Evolutionary conservation across 2,113 vertebrate species (phyloP).

Genomic region (Meriones unguiculatus): DNA sequence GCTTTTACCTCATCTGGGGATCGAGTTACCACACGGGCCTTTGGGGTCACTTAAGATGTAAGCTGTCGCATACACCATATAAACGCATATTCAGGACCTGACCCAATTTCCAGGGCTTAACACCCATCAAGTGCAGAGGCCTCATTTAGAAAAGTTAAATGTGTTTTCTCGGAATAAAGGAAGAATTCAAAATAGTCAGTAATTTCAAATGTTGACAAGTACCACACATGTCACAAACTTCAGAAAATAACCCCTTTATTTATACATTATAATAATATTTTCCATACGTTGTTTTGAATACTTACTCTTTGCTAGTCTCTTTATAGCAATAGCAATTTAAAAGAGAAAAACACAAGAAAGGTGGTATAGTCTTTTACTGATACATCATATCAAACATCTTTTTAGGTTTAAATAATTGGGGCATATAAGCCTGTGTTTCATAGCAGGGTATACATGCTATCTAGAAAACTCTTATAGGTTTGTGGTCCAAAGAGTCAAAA

Average conservation of each 20-base stretch:
- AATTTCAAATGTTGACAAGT: not conserved
- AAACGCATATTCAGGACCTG: not conserved
- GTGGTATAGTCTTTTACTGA: not conserved
- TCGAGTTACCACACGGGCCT: not conserved
- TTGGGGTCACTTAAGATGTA: not conserved
- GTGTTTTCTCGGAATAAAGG: slow-evolving; percentile 17
- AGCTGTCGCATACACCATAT: not conserved
- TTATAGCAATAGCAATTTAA: not conserved
- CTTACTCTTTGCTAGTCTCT: not conserved
- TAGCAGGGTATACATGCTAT: not conserved
- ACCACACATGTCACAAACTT: not conserved
- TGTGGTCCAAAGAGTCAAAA: not conserved
- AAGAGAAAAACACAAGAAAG: not conserved
- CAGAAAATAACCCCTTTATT: not conserved
- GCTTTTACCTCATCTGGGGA: not conserved
- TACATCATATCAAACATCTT: not conserved
- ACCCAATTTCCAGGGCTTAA: not conserved
- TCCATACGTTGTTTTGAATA: not conserved
- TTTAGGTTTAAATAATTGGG: not conserved
- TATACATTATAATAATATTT: not conserved
- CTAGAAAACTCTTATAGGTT: not conserved
- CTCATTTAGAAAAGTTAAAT: slow-evolving; percentile 21
- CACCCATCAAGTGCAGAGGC: not conserved
- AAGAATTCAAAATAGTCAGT: slow-evolving; percentile 14
- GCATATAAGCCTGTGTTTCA: not conserved